phyloP scores from a whole-genome alignment of 2,797 vertebrate species.

The Premnoplex brunnescens region DNA sequence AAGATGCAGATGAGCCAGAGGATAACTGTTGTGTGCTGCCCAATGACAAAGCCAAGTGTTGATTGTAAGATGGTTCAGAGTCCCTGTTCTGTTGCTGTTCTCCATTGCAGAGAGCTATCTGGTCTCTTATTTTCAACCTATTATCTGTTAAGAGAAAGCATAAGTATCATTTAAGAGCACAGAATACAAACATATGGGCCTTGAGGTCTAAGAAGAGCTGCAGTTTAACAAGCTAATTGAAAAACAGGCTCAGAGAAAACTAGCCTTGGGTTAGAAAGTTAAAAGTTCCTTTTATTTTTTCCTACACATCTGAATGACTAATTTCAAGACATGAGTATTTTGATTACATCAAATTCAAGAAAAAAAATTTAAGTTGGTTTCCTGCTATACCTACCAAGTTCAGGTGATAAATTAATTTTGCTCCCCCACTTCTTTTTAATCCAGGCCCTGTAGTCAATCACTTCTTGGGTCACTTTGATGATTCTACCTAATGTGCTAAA shows the following conservation, averaged over 20 bases:
- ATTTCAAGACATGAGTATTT: conserved; percentile 6
- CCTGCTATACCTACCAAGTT: conserved; percentile 80
- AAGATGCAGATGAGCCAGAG: conserved; percentile 86
- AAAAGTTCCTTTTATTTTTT: background rate
- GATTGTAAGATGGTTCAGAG: conserved; percentile 82
- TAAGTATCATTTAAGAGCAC: background rate
- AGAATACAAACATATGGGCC: background rate
- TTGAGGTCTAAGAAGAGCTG: background rate
- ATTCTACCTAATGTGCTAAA: conserved; percentile 93
- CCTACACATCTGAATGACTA: background rate
- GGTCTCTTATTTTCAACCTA: conserved; percentile 74
- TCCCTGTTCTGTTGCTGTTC: conserved; percentile 85
- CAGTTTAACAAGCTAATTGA: conserved; percentile 10
- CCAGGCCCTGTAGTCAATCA: conserved; percentile 95
- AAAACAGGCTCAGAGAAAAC: background rate
- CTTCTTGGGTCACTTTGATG: conserved; percentile 95
- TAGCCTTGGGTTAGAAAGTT: background rate
- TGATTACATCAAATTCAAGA: background rate
- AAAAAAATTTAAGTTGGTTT: background rate
- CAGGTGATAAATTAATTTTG: conserved; percentile 76
- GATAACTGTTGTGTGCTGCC: conserved; percentile 89
- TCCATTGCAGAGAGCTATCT: conserved; percentile 63
- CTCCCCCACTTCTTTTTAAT: conserved; percentile 94
- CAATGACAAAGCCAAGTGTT: conserved; percentile 87
- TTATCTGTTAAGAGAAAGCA: conserved; percentile 66